These are phyloP conservation scores for Physocephala rufipes DNA, from an alignment of 2,888 invertebrate species.

Conservation along the genomic window DNA sequence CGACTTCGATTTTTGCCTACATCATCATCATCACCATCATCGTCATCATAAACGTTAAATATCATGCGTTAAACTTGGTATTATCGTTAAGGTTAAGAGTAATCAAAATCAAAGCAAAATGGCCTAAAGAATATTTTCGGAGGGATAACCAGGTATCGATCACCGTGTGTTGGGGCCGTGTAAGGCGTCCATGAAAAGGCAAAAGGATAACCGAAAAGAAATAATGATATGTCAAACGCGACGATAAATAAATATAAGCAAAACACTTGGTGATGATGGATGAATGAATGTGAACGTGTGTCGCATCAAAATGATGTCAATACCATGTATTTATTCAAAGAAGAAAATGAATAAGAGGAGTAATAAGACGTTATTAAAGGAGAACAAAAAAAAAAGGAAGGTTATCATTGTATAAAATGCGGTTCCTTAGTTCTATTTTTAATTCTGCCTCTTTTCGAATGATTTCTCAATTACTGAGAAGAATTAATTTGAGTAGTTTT, in stretches of 20 bases:
- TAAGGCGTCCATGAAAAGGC: not conserved
- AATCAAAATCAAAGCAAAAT: constrained; percentile 27
- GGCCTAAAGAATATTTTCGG: not conserved
- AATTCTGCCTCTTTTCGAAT: too few relatives aligned
- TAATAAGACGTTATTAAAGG: too few relatives aligned
- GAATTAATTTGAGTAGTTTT: too few relatives aligned
- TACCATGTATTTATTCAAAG: not conserved
- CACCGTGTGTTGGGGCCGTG: not conserved
- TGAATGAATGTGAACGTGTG: constrained; percentile 46
- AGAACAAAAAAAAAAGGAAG: too few relatives aligned
- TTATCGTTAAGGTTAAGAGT: constrained; percentile 16
- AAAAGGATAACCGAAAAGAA: constrained; percentile 10
- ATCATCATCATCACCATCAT: constrained; percentile 5
- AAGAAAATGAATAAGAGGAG: not conserved
- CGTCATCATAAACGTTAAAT: not conserved
- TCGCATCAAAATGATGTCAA: constrained; percentile 27
- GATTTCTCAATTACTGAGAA: too few relatives aligned
- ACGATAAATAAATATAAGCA: constrained; percentile 46
- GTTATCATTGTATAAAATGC: too few relatives aligned
- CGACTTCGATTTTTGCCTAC: not conserved
- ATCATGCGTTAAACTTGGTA: too few relatives aligned
- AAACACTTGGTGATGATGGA: constrained; percentile 50
- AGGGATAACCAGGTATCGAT: not conserved
- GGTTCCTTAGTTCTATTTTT: too few relatives aligned
- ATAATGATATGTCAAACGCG: constrained; percentile 21